Percentiles rank a stretch among this genome's conserved stretches.
phyloP scores from a whole-genome alignment of 2,797 vertebrate species.

The Acropternis orthonyx region DNA sequence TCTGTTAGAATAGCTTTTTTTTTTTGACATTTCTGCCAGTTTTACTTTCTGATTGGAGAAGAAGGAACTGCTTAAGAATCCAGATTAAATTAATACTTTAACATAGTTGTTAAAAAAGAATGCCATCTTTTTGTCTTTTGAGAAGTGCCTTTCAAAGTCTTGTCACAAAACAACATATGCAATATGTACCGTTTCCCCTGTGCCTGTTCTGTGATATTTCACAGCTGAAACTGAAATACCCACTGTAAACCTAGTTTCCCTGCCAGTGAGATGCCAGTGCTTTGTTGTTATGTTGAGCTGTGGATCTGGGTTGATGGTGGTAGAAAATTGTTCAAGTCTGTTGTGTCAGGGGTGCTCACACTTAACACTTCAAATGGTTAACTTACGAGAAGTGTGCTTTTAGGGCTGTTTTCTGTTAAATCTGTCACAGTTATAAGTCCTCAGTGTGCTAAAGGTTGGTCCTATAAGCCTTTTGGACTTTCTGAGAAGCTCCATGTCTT shows the following conservation, averaged over 20 bases:
- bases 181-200: not conserved
- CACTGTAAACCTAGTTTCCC: not conserved
- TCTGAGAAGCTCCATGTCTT: not conserved
- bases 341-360: not conserved
- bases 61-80: not conserved
- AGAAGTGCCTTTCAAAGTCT: not conserved
- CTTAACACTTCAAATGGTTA: not conserved
- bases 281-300: not conserved
- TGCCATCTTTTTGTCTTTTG: not conserved
- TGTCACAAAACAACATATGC: not conserved
- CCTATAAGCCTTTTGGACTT: not conserved
- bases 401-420: not conserved
- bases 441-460: not conserved
- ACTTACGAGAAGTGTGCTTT: not conserved
- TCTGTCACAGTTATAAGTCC: not conserved
- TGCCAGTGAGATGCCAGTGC: not conserved
- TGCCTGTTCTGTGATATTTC: not conserved
- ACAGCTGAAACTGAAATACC: not conserved
- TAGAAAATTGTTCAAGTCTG: not conserved
- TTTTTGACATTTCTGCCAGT: not conserved
- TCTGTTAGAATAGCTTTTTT: not conserved
- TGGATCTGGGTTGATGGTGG: not conserved
- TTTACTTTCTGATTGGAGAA: conserved; percentile 5
- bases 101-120: not conserved
- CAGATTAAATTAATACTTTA: not conserved